Evolutionary conservation across 2,888 invertebrate species (phyloP), one percentile per base, ranked within the genome.

Genomic region (Escarpia spicata): DNA sequence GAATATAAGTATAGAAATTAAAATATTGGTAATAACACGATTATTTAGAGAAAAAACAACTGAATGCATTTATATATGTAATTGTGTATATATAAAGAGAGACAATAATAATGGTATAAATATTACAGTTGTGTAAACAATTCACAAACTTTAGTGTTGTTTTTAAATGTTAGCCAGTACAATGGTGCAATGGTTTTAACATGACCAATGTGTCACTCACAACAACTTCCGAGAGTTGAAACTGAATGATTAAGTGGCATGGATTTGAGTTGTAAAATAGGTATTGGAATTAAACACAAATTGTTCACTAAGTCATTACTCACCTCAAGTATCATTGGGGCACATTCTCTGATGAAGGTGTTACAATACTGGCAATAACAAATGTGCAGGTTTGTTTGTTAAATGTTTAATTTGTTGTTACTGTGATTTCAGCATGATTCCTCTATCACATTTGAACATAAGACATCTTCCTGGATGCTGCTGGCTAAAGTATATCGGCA

Each of bases 401-500:
- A 75, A 75, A 26, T 75, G 75, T 75, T 2, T 75, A 26, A 2
- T 75, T n/a, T 26, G 26, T 75, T 75, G 75, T 75, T 75, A 19
- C 6, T 75, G 75, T 26, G 19, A 75, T 75, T 75, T 75, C 75
- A 75, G 75, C 75, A 75, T 26, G 75, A 75, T 75, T 75, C 75
- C 75, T 75, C 75, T n/a, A 26, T 75, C 75, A 75, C 75, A 75
- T 75, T 75, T 75, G 75, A 75, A 75, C 19, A 75, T 19, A 75
- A 75, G 75, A 75, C 75, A 75, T 75, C 75, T 75, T 75, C 75
- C 75, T 75, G 75, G 75, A 75, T 75, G 75, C 75, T 75, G 26
- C n/a, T 75, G 26, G 75, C 75, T 26, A 75, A 75, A 75, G 75
- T 75, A 26, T 75, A 75, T 75, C 75, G 26, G 75, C 75, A 75